Evolutionary conservation across 2,888 invertebrate species (phyloP).

Genomic region (Catonia carolina): DNA sequence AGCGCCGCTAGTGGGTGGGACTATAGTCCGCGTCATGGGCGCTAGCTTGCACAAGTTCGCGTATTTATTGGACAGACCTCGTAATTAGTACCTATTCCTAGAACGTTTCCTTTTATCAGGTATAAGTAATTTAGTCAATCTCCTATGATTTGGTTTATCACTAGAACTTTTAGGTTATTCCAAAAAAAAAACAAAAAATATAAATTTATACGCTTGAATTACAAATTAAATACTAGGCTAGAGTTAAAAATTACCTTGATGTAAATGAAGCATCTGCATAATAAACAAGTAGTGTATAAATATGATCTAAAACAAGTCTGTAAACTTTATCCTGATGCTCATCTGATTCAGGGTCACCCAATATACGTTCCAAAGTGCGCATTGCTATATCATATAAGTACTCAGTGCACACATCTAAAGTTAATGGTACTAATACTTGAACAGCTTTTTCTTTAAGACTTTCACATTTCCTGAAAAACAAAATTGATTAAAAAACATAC

Average conservation of each 20-base stretch:
- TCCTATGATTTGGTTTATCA: no score
- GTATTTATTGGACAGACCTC: no score
- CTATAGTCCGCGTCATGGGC: no score
- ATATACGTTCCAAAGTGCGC: constrained; percentile 53
- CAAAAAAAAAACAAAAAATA: no score
- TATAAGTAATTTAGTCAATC: no score
- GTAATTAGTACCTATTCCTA: no score
- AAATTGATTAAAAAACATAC: background rate
- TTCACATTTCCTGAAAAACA: constrained; percentile 44
- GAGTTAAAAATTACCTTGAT: constrained; percentile 26
- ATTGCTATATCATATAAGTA: constrained; percentile 58
- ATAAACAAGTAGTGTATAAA: constrained; percentile 59
- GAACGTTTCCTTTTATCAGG: no score
- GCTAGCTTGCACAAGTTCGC: no score
- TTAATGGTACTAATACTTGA: constrained; percentile 65
- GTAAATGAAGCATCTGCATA: constrained; percentile 44
- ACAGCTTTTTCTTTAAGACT: constrained; percentile 57
- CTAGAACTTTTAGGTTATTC: no score
- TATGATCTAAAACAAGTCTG: constrained; percentile 56
- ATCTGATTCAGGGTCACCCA: constrained; percentile 53
- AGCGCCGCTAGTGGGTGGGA: no score
- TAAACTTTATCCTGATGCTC: constrained; percentile 58
- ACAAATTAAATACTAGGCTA: no score
- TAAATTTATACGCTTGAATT: no score
- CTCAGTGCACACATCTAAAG: constrained; percentile 69